Base-by-base conservation (phyloP, 2,888 invertebrate genomes). In the Amphipoea oculea region DNA sequence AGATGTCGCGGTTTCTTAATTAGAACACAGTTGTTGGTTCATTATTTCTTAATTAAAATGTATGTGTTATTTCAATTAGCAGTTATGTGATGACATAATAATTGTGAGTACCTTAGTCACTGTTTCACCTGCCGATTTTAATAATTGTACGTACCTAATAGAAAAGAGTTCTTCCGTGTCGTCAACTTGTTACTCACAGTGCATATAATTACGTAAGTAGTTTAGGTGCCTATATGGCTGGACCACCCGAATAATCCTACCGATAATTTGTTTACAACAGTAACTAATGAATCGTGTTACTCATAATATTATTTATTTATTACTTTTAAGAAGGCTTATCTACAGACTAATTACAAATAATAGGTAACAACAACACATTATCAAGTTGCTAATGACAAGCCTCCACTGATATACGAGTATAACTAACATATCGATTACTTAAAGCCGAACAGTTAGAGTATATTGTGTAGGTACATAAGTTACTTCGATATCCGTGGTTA, bases 41-140 rank as follows among this genome's bases (percentile, higher is more conserved):
- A 68, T 82, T 82, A 77, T 29, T 70, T 60, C 23, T 60, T 73
- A 45, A 69, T 82, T 83, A 73, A 78, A 82, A 57, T 51, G 45
- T 23, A n/a, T n/a, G 60, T 75, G 78, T 40, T 83, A 68, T 69
- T 78, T 65, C 6, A 60, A 72, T 75, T 68, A 63, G 29, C 40
- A 45, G 45, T 54, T 74, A 54, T 29, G 1, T 36, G 2, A 42
- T 42, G 76, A 67, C 17, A 42, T 57, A 48, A 23, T 40, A n/a
- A 57, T 23, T 7, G 20, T 60, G n/a, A 23, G 45, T n/a, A n/a
- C n/a, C n/a, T n/a, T n/a, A n/a, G 51, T 73, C 60, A 72, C 42
- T 72, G 23, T 42, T 29, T 54, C 29, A 3, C 54, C 20, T 29
- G 51, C 14, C 42, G 14, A 42, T 42, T 57, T 57, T 29, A 20